Evolutionary conservation across 1,140 invertebrate genomes (phyloP).

Genomic region (Drosophila sp.): DNA sequence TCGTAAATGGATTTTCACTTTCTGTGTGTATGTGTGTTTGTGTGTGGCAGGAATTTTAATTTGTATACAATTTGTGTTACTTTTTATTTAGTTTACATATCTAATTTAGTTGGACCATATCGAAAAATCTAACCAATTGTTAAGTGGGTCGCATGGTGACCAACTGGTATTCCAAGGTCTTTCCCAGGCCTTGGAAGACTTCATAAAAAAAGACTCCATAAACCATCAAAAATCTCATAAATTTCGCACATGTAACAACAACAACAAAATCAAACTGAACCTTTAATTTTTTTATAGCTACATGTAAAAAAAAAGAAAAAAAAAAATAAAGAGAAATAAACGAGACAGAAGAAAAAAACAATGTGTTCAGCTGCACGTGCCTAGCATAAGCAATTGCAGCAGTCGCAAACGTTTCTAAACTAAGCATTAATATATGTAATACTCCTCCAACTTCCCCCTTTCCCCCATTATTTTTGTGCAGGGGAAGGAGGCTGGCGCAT

Average conservation of each 20-base stretch:
- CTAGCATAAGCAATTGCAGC: slow-evolving; percentile 23
- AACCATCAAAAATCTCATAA: slow-evolving; percentile 31
- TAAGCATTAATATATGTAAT: not conserved
- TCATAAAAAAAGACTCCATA: slow-evolving; percentile 1
- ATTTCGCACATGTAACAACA: slow-evolving; percentile 43
- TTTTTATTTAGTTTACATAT: slow-evolving; percentile 3
- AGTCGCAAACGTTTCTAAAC: slow-evolving; percentile 14
- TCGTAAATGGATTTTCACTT: slow-evolving; percentile 63
- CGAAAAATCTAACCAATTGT: slow-evolving; percentile 32
- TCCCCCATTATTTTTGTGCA: not conserved
- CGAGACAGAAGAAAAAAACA: slow-evolving; percentile 13
- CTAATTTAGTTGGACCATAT: slow-evolving; percentile 24
- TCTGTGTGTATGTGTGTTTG: slow-evolving; percentile 6
- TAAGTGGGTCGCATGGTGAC: slow-evolving; percentile 36
- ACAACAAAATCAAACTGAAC: slow-evolving; percentile 23
- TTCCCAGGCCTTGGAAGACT: slow-evolving; percentile 50
- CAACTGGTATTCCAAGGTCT: slow-evolving; percentile 46
- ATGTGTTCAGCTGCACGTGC: slow-evolving; percentile 53
- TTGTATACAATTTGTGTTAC: not conserved
- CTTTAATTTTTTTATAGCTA: slow-evolving; percentile 27
- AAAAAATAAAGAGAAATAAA: not conserved
- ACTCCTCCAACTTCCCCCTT: not conserved
- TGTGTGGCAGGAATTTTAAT: slow-evolving; percentile 44
- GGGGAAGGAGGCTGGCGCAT: not conserved
- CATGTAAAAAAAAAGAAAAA: slow-evolving; percentile 19